Percentiles rank a stretch among this genome's conserved stretches.
Conservation (phyloP, 1,140 invertebrate species). For the Drosophila mauritiana region DNA sequence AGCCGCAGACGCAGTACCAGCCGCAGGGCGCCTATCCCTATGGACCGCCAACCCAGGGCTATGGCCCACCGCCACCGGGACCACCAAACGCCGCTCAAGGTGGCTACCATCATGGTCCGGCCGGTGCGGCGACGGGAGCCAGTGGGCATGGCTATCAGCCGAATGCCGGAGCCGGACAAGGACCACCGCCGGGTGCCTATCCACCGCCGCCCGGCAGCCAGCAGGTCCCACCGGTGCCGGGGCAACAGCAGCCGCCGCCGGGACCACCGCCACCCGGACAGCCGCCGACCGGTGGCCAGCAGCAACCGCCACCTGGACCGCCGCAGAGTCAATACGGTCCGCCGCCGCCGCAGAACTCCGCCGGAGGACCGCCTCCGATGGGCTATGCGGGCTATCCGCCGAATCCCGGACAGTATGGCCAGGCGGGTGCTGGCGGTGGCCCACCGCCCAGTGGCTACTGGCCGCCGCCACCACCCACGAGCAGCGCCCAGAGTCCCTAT, state of each 20-base stretch:
- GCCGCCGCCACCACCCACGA: slow-evolving; percentile 67
- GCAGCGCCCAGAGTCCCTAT: slow-evolving; percentile 70
- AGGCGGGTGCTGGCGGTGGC: slow-evolving; percentile 55
- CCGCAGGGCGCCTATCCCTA: slow-evolving; percentile 85
- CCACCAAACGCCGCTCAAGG: slow-evolving; percentile 75
- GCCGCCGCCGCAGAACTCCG: slow-evolving; percentile 71
- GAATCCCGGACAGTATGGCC: slow-evolving; percentile 79
- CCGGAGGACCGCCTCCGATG: slow-evolving; percentile 73
- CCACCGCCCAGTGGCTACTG: slow-evolving; percentile 78
- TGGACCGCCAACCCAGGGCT: slow-evolving; percentile 75
- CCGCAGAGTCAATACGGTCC: slow-evolving; percentile 83
- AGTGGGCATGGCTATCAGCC: slow-evolving; percentile 67
- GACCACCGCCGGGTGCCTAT: slow-evolving; percentile 69
- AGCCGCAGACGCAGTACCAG: slow-evolving; percentile 84
- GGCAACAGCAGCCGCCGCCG: slow-evolving; percentile 68
- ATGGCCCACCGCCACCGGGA: slow-evolving; percentile 72
- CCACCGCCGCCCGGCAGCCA: slow-evolving; percentile 63
- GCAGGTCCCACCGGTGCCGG: slow-evolving; percentile 70
- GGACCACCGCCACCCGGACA: slow-evolving; percentile 70
- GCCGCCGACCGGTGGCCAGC: slow-evolving; percentile 84
- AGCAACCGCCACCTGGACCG: slow-evolving; percentile 73
- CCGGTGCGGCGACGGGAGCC: slow-evolving; percentile 35
- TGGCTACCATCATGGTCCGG: slow-evolving; percentile 82
- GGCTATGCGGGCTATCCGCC: slow-evolving; percentile 75
- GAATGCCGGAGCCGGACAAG: slow-evolving; percentile 55